These are phyloP conservation scores for Drosophila kanekoi DNA, from an alignment of 2,888 invertebrate species.

Conservation along the genomic window DNA sequence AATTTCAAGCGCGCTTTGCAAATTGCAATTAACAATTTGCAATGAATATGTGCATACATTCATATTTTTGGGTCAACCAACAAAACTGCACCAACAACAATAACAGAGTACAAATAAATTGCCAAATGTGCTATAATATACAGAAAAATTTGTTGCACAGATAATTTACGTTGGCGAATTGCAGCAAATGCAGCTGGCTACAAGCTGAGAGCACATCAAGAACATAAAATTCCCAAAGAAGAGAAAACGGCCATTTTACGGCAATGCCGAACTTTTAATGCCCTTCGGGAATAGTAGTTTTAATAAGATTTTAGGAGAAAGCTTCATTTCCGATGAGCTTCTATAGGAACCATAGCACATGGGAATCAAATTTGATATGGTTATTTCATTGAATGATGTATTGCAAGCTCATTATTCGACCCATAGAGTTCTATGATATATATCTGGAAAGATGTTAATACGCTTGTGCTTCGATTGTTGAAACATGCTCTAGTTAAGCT, in stretches of 20 bases:
- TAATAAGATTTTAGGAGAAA: too few relatives aligned
- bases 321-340: too few relatives aligned
- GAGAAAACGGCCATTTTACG: background rate
- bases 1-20: conserved; percentile 21
- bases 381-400: too few relatives aligned
- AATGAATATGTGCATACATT: conserved; percentile 1
- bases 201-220: conserved; percentile 19
- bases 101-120: conserved; percentile 7
- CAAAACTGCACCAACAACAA: background rate
- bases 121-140: conserved; percentile 13
- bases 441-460: too few relatives aligned
- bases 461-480: too few relatives aligned
- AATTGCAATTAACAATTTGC: conserved; percentile 45
- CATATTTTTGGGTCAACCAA: background rate
- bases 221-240: background rate
- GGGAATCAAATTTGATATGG: too few relatives aligned
- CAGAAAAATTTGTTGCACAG: background rate
- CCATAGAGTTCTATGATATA: too few relatives aligned
- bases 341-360: too few relatives aligned
- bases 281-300: too few relatives aligned
- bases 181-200: conserved; percentile 16
- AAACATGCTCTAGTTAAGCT: too few relatives aligned
- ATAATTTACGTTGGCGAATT: background rate
- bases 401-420: too few relatives aligned
- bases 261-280: too few relatives aligned